Conservation (phyloP, 2,113 vertebrate species). For the Plecotus auritus region DNA sequence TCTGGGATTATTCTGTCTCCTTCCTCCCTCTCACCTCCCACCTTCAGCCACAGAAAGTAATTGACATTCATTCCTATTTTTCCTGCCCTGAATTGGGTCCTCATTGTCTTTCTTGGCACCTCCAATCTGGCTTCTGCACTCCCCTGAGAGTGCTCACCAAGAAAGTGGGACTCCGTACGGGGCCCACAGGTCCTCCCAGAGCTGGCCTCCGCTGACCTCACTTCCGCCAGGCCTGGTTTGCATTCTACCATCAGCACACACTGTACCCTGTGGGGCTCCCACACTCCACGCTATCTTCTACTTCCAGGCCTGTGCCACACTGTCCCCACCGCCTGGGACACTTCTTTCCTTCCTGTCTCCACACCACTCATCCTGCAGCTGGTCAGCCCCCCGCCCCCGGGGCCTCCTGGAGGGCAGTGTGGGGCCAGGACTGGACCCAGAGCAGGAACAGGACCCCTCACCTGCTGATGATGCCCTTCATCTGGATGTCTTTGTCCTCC, state of each 20-base stretch:
- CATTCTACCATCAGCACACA: neutral
- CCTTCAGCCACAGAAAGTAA: neutral
- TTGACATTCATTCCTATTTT: neutral
- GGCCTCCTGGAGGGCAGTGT: neutral
- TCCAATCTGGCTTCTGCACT: neutral
- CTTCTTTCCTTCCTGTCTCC: neutral
- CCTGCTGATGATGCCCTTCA: conserved; percentile 99
- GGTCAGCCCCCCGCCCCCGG: neutral
- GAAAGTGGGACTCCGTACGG: neutral
- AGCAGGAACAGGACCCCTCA: conserved; percentile 44
- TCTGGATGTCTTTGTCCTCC: conserved; percentile 99
- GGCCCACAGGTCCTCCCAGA: fast-evolving
- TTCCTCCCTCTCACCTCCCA: neutral
- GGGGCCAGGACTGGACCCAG: neutral
- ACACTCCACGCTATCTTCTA: neutral
- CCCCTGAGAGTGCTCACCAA: neutral
- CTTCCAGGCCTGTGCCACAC: neutral
- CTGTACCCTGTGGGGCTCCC: neutral
- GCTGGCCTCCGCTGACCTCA: neutral
- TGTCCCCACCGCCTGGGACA: fast-evolving
- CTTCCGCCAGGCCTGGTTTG: neutral
- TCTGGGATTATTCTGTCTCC: neutral
- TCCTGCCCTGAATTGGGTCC: neutral
- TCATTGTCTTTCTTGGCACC: neutral
- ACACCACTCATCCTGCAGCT: neutral